Conservation (phyloP, 1,140 invertebrate species). For the Triops cancriformis region DNA sequence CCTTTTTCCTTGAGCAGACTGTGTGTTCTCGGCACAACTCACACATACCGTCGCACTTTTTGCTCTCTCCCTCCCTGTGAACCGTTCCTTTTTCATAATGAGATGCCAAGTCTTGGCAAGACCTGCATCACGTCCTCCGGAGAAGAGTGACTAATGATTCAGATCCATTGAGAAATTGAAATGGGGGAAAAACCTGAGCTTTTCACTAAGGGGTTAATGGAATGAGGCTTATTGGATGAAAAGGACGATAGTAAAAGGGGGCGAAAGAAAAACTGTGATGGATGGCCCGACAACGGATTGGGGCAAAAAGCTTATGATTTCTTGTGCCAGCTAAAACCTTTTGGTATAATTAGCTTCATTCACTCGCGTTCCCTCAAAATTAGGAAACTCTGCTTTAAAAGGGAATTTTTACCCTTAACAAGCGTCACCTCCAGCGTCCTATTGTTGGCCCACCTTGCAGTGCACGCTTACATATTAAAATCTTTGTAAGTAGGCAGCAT, state of each 20-base stretch:
- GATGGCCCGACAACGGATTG: not conserved
- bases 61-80: no score
- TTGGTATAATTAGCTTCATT: not conserved
- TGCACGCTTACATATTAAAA: no score
- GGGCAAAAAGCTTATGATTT: not conserved
- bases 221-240: slow-evolving; percentile 1
- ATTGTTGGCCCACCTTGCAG: no score
- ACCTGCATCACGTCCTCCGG: not conserved
- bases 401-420: no score
- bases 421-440: no score
- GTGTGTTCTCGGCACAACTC: no score
- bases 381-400: no score
- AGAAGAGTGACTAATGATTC: slow-evolving; percentile 1
- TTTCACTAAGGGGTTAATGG: not conserved
- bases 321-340: not conserved
- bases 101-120: not conserved
- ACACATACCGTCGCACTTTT: no score
- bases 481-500: no score
- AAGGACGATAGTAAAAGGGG: not conserved
- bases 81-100: not conserved
- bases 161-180: slow-evolving; percentile 7
- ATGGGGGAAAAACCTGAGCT: not conserved
- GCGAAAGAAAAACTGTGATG: not conserved
- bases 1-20: no score
- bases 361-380: no score